Evolutionary conservation across 2,888 invertebrate species (phyloP).

Genomic region (Trachelus troglodyta): DNA sequence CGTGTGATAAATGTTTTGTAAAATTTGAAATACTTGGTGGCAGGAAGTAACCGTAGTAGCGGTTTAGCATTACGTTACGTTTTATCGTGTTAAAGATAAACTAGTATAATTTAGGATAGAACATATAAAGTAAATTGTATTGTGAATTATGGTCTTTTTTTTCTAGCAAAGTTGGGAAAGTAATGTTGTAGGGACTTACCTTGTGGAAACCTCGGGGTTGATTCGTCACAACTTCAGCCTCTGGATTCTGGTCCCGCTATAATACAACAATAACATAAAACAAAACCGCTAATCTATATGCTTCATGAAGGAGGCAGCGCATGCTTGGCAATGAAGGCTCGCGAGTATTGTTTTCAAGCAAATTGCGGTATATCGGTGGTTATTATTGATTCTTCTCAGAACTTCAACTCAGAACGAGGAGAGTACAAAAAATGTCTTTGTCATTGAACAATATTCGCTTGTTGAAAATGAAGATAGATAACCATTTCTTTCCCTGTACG

Average conservation of each 20-base stretch:
- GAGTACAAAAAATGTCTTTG: not conserved
- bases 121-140: not conserved
- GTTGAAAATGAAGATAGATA: not conserved
- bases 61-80: not conserved
- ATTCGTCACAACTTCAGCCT: slow-evolving; percentile 59
- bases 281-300: slow-evolving; percentile 61
- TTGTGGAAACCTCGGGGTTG: slow-evolving; percentile 57
- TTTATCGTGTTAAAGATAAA: not conserved
- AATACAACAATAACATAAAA: slow-evolving; percentile 66
- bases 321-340: slow-evolving; percentile 53
- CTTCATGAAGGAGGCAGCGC: slow-evolving; percentile 37
- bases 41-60: not conserved
- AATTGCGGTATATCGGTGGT: not conserved
- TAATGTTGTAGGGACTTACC: slow-evolving; percentile 56
- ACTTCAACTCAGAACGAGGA: not conserved
- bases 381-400: not conserved
- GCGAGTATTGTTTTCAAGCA: slow-evolving; percentile 19
- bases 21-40: not conserved
- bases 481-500: slow-evolving; percentile 14
- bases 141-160: not conserved
- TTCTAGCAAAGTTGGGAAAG: slow-evolving; percentile 23
- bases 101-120: not conserved
- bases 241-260: slow-evolving; percentile 63
- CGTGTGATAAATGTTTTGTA: not conserved
- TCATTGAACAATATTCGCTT: not conserved